phyloP scores from a whole-genome alignment of 2,797 vertebrate species.

The Chrysocyon brachyurus region DNA sequence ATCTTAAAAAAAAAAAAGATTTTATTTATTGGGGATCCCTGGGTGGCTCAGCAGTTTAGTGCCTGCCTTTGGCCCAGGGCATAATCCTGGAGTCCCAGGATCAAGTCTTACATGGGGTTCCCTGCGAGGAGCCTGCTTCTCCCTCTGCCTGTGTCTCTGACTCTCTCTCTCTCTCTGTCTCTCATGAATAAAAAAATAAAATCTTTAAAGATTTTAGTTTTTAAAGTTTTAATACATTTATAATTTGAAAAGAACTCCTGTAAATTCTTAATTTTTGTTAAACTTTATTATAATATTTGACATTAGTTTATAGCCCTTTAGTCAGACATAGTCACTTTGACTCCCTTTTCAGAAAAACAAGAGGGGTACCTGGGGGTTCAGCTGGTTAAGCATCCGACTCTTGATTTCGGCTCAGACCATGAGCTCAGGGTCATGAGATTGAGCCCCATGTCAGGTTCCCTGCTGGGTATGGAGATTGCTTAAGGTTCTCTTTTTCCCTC shows the following conservation, averaged over 20 bases:
- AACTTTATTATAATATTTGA: background rate
- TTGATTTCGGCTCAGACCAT: background rate
- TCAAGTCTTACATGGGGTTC: too few species aligned
- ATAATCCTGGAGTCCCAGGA: too few species aligned
- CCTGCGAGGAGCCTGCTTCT: too few species aligned
- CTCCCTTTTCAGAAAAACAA: background rate
- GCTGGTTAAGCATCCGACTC: background rate
- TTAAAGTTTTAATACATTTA: slow-evolving; percentile 37
- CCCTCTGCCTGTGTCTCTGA: too few species aligned
- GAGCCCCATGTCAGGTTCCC: background rate
- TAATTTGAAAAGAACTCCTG: slow-evolving; percentile 31
- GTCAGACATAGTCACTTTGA: slow-evolving; percentile 23
- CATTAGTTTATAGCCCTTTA: background rate
- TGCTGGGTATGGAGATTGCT: background rate
- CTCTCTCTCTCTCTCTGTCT: too few species aligned
- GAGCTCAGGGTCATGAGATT: background rate
- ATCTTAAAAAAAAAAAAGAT: too few species aligned
- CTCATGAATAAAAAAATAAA: too few species aligned
- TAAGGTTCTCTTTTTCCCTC: background rate
- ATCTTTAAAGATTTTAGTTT: background rate
- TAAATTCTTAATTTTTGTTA: background rate
- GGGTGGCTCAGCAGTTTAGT: too few species aligned
- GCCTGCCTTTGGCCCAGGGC: too few species aligned
- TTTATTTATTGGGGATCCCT: too few species aligned
- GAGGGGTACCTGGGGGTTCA: background rate